These are phyloP conservation scores for Nephrotoma flavescens DNA, from an alignment of 2,888 invertebrate species.

Conservation along the genomic window DNA sequence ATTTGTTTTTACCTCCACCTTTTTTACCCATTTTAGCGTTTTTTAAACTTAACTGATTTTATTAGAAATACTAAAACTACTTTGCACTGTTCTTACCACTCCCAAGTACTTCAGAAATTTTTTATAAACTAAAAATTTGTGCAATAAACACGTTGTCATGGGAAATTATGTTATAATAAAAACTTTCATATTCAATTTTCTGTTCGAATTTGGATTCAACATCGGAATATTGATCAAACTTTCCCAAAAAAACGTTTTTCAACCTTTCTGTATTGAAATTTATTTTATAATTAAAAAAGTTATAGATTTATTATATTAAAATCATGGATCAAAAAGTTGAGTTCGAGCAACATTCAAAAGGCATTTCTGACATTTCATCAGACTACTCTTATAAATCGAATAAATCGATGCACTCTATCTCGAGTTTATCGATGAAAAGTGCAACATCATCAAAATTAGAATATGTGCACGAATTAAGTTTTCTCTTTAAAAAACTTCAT, in stretches of 20 bases:
- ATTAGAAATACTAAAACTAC: not conserved
- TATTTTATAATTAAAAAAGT: not conserved
- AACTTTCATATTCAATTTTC: not conserved
- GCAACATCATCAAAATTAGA: not conserved
- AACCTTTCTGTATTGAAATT: not conserved
- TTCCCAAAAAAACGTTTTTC: not conserved
- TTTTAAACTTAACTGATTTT: not conserved
- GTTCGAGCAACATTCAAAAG: not conserved
- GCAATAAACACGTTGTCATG: not conserved
- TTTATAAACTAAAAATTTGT: not conserved
- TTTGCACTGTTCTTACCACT: not conserved
- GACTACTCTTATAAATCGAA: not conserved
- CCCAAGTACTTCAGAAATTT: not conserved
- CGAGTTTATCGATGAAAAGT: not conserved
- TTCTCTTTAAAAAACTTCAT: not conserved
- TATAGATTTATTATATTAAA: not conserved
- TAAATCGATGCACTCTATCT: not conserved
- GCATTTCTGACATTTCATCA: not conserved
- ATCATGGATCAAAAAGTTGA: not conserved
- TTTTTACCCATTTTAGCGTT: constrained; percentile 39
- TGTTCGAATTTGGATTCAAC: not conserved
- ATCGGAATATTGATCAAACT: not conserved
- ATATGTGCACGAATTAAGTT: not conserved
- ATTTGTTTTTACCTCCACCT: constrained; percentile 51
- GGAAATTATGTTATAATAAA: not conserved